phyloP scores from a whole-genome alignment of 1,140 invertebrate species.

The Neuroterus valhalla region DNA sequence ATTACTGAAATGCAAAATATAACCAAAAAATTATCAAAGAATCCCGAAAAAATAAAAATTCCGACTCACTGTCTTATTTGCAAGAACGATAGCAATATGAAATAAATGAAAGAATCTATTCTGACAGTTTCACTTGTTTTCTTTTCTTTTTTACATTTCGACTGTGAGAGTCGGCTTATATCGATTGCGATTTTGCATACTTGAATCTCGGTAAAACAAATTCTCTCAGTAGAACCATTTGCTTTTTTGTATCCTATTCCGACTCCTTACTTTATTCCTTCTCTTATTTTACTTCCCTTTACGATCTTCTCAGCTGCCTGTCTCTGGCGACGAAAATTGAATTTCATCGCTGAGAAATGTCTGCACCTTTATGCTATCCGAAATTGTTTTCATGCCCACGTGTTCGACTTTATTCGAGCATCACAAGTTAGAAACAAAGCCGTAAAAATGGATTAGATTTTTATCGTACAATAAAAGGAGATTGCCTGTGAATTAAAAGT shows the following conservation, averaged over 20 bases:
- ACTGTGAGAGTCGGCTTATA: not conserved
- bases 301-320: constrained; percentile 33
- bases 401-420: not conserved
- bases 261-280: not conserved
- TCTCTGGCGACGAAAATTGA: constrained; percentile 41
- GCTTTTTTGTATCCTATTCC: not conserved
- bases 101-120: not conserved
- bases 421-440: too few species aligned
- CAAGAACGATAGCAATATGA: not conserved
- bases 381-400: not conserved
- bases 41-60: too few species aligned
- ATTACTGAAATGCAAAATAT: too few species aligned
- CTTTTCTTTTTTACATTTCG: constrained; percentile 7
- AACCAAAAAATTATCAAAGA: too few species aligned
- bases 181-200: not conserved
- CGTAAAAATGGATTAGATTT: too few species aligned
- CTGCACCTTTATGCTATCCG: constrained; percentile 9
- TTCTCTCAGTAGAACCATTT: not conserved
- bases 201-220: not conserved
- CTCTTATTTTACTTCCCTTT: constrained; percentile 6
- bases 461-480: too few species aligned
- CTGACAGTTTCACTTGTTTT: not conserved
- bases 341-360: constrained; percentile 40
- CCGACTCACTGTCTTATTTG: too few species aligned
- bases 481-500: too few species aligned